Base-by-base conservation (phyloP, 2,888 invertebrate species). In the Acanthosoma haemorrhoidale region DNA sequence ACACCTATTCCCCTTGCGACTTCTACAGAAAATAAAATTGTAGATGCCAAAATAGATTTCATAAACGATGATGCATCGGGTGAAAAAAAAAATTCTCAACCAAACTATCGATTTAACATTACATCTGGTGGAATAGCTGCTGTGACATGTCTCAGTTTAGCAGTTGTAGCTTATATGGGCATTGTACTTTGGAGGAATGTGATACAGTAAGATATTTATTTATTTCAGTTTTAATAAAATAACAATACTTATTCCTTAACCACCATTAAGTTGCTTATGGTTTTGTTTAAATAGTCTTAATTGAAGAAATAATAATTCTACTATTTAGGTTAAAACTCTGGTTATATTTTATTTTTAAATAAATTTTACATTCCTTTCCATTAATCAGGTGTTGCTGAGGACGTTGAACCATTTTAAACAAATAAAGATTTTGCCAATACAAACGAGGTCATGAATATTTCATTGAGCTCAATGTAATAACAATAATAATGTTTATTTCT, bases 181-280 rank as follows among this genome's bases (percentile, higher is more conserved):
- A 57, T 73, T 21, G 66, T 73, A 60, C 38, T 69, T 57, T 73
- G 71, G 71, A 71, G 66, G 32, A 71, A 61, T 29, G 66, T 73
- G 16, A 57, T 67, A 34, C 60, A 61, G 73, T 73, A 63, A 73
- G 71, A 32, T 21, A n/a, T n/a, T 11, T 13, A 9, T 18, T 9
- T 15, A 13, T n/a, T 18, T 29, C 0, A 1, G 25, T 9, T 16
- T 13, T 39, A 1, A n/a, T n/a, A 11, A 8, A 51, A 8, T 15
- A 43, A 18, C 8, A 43, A 18, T 18, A 11, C 43, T 15, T 43
- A n/a, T n/a, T n/a, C n/a, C n/a, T n/a, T n/a, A n/a, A n/a, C n/a
- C n/a, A n/a, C n/a, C n/a, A n/a, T n/a, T n/a, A n/a, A n/a, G n/a
- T n/a, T n/a, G n/a, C n/a, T n/a, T n/a, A n/a, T n/a, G n/a, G n/a